Percentiles rank a stretch among this genome's conserved stretches.
These are phyloP conservation scores for Lathamus discolor DNA, from an alignment of 2,113 vertebrate genomes.

Conservation along the genomic window DNA sequence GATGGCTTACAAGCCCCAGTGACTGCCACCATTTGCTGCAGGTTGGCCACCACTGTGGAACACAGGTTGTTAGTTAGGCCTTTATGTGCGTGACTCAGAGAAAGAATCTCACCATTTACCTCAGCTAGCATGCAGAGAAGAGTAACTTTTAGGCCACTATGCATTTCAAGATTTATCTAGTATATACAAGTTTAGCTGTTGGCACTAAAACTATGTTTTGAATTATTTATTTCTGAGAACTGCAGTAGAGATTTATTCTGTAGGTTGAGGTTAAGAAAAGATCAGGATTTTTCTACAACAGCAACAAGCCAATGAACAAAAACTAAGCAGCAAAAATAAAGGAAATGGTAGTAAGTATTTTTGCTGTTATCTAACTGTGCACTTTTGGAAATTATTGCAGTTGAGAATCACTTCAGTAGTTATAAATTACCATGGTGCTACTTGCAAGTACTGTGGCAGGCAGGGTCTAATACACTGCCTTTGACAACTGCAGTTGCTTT, in stretches of 20 bases:
- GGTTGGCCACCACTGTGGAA: not conserved
- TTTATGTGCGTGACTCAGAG: not conserved
- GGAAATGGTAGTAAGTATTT: not conserved
- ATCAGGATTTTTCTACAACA: not conserved
- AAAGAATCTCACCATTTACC: not conserved
- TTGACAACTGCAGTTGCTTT: not conserved
- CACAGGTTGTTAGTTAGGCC: not conserved
- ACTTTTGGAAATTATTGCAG: not conserved
- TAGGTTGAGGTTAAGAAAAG: not conserved
- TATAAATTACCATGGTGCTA: not conserved
- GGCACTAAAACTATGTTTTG: not conserved
- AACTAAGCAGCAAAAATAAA: not conserved
- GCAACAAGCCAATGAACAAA: not conserved
- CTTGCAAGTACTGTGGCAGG: not conserved
- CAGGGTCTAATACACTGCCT: not conserved
- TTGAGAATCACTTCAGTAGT: not conserved
- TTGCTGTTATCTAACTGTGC: not conserved
- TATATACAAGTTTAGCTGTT: not conserved
- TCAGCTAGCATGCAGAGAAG: not conserved
- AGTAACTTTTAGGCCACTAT: not conserved
- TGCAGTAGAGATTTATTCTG: not conserved
- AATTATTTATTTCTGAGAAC: not conserved
- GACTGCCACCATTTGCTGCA: not conserved
- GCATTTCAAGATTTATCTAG: not conserved
- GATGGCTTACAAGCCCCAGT: not conserved